These are phyloP conservation scores for Odontophorus gujanensis DNA, from an alignment of 2,113 vertebrate species.

Conservation along the genomic window DNA sequence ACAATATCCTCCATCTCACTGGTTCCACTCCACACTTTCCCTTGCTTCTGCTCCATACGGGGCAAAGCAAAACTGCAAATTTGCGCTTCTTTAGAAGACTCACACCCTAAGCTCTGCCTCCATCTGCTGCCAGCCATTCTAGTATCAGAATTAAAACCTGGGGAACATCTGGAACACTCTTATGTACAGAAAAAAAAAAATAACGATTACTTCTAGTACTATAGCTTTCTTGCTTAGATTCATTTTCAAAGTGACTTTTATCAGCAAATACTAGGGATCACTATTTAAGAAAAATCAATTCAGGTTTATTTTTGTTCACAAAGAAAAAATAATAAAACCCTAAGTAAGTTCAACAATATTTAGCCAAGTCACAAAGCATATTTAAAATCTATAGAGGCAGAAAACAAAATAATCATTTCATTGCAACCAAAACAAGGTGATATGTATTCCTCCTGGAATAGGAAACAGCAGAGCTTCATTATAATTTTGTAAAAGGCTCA, in stretches of 20 bases:
- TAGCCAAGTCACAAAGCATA: neutral
- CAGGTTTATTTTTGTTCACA: constrained; percentile 22
- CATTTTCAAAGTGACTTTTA: constrained; percentile 40
- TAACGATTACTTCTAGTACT: neutral
- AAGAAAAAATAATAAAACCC: neutral
- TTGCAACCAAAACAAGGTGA: neutral
- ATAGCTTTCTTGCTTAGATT: neutral
- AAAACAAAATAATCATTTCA: constrained; percentile 34
- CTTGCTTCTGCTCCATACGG: neutral
- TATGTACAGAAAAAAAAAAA: neutral
- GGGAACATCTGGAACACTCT: neutral
- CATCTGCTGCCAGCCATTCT: neutral
- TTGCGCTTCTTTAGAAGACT: neutral
- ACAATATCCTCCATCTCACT: neutral
- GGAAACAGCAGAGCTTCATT: neutral
- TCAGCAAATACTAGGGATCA: neutral
- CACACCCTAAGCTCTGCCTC: neutral
- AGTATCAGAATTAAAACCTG: neutral
- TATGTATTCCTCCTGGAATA: constrained; percentile 24
- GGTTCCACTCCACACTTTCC: neutral
- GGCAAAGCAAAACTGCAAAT: neutral
- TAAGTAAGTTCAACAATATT: constrained; percentile 27
- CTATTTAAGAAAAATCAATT: constrained; percentile 58
- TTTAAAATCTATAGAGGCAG: constrained; percentile 13
- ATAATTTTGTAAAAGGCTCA: constrained; percentile 14